A percentile compares a stretch with the other conserved stretches of the same genome.
phyloP scores from a whole-genome alignment of 2,797 vertebrate species.

The Pyrrhura leucotis region DNA sequence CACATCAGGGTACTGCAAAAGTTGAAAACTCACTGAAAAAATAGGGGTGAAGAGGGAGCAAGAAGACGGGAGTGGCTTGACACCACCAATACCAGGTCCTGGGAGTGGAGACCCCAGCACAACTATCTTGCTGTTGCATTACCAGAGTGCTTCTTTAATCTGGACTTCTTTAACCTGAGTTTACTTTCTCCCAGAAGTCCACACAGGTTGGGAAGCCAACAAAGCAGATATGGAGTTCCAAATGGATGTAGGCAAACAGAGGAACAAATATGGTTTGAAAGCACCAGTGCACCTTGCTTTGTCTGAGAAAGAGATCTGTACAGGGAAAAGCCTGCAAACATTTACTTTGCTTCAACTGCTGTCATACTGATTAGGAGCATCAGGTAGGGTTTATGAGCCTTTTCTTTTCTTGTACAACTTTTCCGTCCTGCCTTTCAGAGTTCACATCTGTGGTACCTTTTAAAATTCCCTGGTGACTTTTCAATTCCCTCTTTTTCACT shows the following conservation, averaged over 20 bases:
- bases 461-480: neutral
- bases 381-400: neutral
- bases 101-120: fast-evolving
- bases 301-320: neutral
- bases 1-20: neutral
- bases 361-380: neutral
- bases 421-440: neutral
- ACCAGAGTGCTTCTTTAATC: neutral
- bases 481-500: neutral
- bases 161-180: neutral
- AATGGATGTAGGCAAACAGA: neutral
- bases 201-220: neutral
- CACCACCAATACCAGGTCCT: neutral
- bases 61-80: fast-evolving
- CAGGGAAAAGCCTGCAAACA: neutral
- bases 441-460: neutral
- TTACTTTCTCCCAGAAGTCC: neutral
- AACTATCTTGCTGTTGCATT: fast-evolving
- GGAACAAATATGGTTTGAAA: neutral
- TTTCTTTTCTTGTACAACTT: neutral
- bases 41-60: neutral
- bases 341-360: neutral
- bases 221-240: neutral
- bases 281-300: neutral
- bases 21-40: neutral